Evolutionary conservation across 2,888 invertebrate species (phyloP).

Genomic region (Margaritifera margaritifera): DNA sequence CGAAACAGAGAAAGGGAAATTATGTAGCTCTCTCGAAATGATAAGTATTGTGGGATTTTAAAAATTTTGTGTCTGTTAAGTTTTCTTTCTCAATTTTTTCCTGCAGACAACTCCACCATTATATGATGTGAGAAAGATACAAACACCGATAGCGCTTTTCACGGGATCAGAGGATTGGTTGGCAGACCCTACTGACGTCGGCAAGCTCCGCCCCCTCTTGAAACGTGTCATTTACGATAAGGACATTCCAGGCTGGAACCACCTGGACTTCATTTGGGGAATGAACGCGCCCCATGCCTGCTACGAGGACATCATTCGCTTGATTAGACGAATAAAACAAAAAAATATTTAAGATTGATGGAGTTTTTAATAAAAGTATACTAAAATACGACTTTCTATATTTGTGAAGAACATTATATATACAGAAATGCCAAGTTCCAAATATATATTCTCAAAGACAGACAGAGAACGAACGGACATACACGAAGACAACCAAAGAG

Average conservation of each 20-base stretch:
- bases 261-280: conserved; percentile 74
- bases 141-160: conserved; percentile 41
- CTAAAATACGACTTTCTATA: too few relatives aligned
- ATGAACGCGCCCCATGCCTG: conserved; percentile 67
- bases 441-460: too few relatives aligned
- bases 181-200: conserved; percentile 41
- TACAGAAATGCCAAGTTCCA: too few relatives aligned
- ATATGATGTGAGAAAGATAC: conserved; percentile 42
- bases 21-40: too few relatives aligned
- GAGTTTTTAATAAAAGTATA: too few relatives aligned
- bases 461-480: too few relatives aligned
- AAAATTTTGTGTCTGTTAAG: too few relatives aligned
- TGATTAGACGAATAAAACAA: conserved; percentile 11
- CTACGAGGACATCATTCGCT: conserved; percentile 62
- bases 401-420: too few relatives aligned
- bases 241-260: conserved; percentile 57
- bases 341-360: too few relatives aligned
- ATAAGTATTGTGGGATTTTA: too few relatives aligned
- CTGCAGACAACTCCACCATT: conserved; percentile 57
- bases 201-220: conserved; percentile 20
- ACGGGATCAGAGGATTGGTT: conserved; percentile 51
- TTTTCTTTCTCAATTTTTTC: neutral
- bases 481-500: too few relatives aligned
- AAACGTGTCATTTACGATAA: conserved; percentile 25
- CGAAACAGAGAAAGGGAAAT: too few relatives aligned